These are phyloP conservation scores for Nothura maculosa DNA, from an alignment of 2,797 vertebrate species.

Conservation along the genomic window DNA sequence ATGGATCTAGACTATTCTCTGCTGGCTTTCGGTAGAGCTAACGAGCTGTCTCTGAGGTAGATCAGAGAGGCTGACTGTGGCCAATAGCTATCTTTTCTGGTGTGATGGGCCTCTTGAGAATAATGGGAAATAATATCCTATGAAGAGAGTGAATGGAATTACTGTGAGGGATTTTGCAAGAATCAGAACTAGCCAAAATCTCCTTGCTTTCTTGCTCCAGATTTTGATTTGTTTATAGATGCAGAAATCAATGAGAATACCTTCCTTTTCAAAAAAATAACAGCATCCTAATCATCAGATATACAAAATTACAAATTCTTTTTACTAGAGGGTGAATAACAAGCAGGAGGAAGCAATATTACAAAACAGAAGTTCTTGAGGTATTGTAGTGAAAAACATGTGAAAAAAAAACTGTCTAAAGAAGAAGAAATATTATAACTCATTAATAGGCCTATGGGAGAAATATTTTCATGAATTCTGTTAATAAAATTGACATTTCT, in stretches of 20 bases:
- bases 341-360: background rate
- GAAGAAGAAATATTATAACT: background rate
- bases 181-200: background rate
- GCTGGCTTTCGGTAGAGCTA: background rate
- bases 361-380: background rate
- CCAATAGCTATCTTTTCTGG: background rate
- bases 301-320: background rate
- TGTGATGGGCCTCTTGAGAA: background rate
- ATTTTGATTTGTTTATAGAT: background rate
- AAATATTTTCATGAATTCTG: background rate
- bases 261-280: background rate
- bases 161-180: background rate
- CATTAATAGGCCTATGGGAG: background rate
- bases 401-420: background rate
- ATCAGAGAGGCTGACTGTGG: background rate
- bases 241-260: background rate
- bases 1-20: background rate
- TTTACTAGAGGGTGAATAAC: background rate
- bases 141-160: accelerated
- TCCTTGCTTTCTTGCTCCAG: background rate
- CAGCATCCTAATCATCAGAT: background rate
- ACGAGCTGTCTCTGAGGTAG: background rate
- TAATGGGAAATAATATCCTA: background rate
- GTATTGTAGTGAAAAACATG: background rate
- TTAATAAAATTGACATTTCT: background rate